A percentile compares a stretch with the other conserved stretches of the same genome.
Conservation (phyloP, 37 sponge, comb jelly and placozoan species). For the Oscarella lobularis region DNA sequence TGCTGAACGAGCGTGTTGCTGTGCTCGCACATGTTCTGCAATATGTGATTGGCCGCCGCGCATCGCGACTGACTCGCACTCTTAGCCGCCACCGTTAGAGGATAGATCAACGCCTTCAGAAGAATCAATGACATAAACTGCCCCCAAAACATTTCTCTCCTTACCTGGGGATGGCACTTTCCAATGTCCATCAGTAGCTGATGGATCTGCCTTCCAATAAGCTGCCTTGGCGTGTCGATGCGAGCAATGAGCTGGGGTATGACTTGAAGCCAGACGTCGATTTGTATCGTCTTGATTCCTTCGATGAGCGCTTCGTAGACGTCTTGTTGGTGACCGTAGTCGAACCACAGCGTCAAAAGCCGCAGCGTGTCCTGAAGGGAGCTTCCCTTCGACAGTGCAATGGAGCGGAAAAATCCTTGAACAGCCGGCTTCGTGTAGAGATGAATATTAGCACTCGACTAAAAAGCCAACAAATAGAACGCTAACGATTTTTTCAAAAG, state of each 20-base stretch:
- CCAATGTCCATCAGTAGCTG: constrained; percentile 85
- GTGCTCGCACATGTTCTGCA: constrained; percentile 79
- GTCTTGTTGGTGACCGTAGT: constrained; percentile 61
- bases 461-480: not conserved
- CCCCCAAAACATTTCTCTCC: not conserved
- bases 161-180: constrained; percentile 92
- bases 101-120: constrained; percentile 86
- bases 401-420: constrained; percentile 82
- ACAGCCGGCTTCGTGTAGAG: constrained; percentile 53
- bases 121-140: not conserved
- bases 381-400: constrained; percentile 69
- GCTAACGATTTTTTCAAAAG: not conserved
- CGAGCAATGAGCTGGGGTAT: constrained; percentile 97
- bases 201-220: constrained; percentile 78
- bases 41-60: constrained; percentile 67
- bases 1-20: constrained; percentile 72
- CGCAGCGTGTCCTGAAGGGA: constrained; percentile 89
- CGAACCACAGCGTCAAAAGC: constrained; percentile 93
- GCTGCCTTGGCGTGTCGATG: constrained; percentile 78
- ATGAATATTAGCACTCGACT: constrained; percentile 2
- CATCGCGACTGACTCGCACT: constrained; percentile 36
- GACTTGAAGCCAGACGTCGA: constrained; percentile 87
- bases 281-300: constrained; percentile 81
- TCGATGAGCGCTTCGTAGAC: constrained; percentile 61
- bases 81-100: constrained; percentile 89